Base-by-base conservation (phyloP, 1,140 invertebrate genomes). In the Drosophila pallidifrons region DNA sequence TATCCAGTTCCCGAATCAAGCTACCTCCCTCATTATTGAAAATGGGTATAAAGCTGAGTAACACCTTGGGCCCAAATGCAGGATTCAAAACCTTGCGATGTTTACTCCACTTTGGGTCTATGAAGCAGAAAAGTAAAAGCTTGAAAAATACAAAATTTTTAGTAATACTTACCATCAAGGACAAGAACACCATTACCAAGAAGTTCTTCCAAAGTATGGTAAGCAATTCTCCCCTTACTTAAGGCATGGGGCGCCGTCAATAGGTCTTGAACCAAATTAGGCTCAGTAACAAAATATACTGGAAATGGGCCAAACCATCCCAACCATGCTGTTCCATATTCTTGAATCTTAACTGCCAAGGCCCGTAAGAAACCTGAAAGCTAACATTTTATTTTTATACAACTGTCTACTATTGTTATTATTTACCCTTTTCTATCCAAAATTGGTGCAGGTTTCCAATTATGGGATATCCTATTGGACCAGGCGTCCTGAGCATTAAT, bases 41-140 rank as follows among this genome's bases (percentile, higher is more conserved):
- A 1, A 75, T 77, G 2, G 81, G 73, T 11, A 89, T 20, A 38
- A 91, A 91, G 54, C 85, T 86, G 0, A 82, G 49, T 7, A 91
- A 20, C 4, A 74, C 55, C 59, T 76, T 86, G 1, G 82, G 69
- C 1, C 57, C 71, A 45, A 91, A 91, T 5, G 79, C 55, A 0
- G 57, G 61, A 74, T 86, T 91, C 10, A 91, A 30, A 2, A 67
- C 28, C 63, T 76, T 85, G 35, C 89, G 79, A 51, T 79, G 77
- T 13, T 52, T 43, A n/a, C 35, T 72, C 89, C 89, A 91, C 4
- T 51, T 10, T 5, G 75, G 49, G 6, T 73, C 87, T 91, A 45
- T 15, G 25, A 38, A 38, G 6, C 35, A 38, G 35, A 38, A 7
- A 38, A 38, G 6, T 38, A 6, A 38, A 38, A 38, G 10, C 10